Evolutionary conservation across 2,888 invertebrate genomes (phyloP).

Genomic region (Phaonia tiefii): DNA sequence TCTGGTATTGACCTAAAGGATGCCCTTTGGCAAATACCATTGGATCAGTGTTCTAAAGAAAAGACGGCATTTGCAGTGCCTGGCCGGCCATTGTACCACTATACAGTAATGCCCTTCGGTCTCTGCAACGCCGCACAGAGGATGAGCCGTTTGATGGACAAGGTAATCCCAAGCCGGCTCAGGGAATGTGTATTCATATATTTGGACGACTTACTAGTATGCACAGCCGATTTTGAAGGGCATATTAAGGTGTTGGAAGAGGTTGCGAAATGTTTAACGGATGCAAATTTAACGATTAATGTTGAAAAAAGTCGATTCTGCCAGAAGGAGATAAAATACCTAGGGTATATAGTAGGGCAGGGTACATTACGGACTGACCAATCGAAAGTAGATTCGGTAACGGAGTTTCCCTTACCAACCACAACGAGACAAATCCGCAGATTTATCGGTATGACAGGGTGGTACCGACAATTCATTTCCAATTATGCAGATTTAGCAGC

Average conservation of each 20-base stretch:
- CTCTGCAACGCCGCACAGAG: constrained; percentile 34
- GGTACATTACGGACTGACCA: constrained; percentile 32
- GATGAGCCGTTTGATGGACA: constrained; percentile 40
- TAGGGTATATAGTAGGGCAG: constrained; percentile 45
- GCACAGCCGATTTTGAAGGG: constrained; percentile 33
- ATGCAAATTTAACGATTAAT: constrained; percentile 36
- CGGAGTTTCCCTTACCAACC: constrained; percentile 20
- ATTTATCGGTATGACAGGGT: constrained; percentile 48
- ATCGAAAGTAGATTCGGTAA: constrained; percentile 29
- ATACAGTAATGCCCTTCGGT: constrained; percentile 27
- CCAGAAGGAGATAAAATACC: constrained; percentile 33
- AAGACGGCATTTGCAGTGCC: constrained; percentile 30
- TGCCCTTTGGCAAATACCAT: constrained; percentile 30
- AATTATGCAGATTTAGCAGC: constrained; percentile 23
- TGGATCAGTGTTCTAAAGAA: constrained; percentile 9
- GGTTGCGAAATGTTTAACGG: constrained; percentile 17
- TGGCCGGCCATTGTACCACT: constrained; percentile 28
- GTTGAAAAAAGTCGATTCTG: constrained; percentile 42
- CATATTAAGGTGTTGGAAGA: constrained; percentile 35
- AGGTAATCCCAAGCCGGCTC: constrained; percentile 37
- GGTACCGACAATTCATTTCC: constrained; percentile 51
- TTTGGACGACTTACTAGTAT: constrained; percentile 42
- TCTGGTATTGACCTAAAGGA: constrained; percentile 32
- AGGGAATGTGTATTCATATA: constrained; percentile 47
- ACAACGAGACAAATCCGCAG: constrained; percentile 15